Evolutionary conservation across 1,140 invertebrate genomes (phyloP), one percentile per base, ranked within the genome.

Genomic region (Brachionus rubens): DNA sequence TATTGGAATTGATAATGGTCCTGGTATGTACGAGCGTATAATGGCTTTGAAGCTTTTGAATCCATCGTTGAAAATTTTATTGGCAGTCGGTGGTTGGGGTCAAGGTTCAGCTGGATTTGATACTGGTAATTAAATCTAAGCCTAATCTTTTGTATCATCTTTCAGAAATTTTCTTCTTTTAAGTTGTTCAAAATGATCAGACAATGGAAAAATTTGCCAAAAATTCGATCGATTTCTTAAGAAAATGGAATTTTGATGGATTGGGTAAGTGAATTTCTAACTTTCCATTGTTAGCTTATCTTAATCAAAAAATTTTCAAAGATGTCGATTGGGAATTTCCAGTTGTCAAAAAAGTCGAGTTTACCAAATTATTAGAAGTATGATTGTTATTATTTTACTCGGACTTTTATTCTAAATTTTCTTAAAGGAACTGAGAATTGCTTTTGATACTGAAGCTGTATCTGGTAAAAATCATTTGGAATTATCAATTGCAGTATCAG

Each of bases 141-240:
- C n/a, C 26, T 21, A 46, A 41, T 43, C 21, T 43, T 65, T 24
- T 41, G 1, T 7, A 0, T 7, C 9, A 1, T 0, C 2, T 41
- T 24, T 2, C 91, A 90, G 0, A 65, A n/a, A 12, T 80, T 79
- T 36, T 54, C 7, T 59, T 59, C 6, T 1, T 89, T 91, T 79
- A 93, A 93, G 81, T 95, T 93, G 80, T 92, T 90, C 0, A 87
- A 89, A 54, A 81, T 92, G 14, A 90, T 2, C 21, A 43, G 9
- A 50, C 30, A 41, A 6, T 40, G 26, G 3, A 56, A 28, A 21
- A 36, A 30, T 77, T 77, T 48, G 52, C 47, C 1, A n/a, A 78
- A 14, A 76, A 78, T 47, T 72, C 76, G n/a, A 59, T 79, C 41
- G 70, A 68, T 3, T 81, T 77, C 65, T 52, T 81, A 0, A 86